Evolutionary conservation across 2,113 vertebrate species (phyloP), one percentile per base, ranked within the genome.

Genomic region (Xyliphius kryptos): DNA sequence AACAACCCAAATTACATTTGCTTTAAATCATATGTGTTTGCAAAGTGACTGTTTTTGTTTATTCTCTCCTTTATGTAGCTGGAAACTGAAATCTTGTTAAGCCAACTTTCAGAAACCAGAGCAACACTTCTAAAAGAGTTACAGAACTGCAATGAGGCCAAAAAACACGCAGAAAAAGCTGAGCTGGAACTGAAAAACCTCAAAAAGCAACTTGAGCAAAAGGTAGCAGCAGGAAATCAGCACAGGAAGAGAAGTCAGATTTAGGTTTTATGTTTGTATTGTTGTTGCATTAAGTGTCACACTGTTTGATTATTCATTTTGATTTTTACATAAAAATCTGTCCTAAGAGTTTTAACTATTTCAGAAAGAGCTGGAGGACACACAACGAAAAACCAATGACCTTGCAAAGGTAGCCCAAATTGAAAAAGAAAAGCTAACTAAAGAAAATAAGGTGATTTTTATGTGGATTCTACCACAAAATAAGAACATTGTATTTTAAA

Each of bases 401-500:
- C 40, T 81, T 1, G 9, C 53, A 0, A n/a, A 60, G 69, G 0
- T 1, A 52, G 37, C 52, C 16, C 58, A 1, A 5, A 57, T 17
- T 0, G 80, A 86, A 68, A 78, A 79, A 1, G 72, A 81, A 15
- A 74, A 71, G 15, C 74, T 86, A 2, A 7, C 3, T 9, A 56
- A 48, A 43, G 76, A 78, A 40, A 83, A 82, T 63, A n/a, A 78
- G 78, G 85, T 86, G 37, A 36, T 1, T 22, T 61, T 19, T 46
- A 37, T 54, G 44, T 60, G 36, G 12, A 10, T 57, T 20, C 5
- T 49, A 20, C 43, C n/a, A 51, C 38, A 11, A 13, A 11, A 9
- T 43, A 5, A 32, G 26, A 32, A 32, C 10, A 32, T 17, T 20
- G 20, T 40, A 44, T 32, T 32, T 6, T 32, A 5, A 32, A 32